Conservation (phyloP, 2,113 vertebrate species). For the Dipodomys ordii region DNA sequence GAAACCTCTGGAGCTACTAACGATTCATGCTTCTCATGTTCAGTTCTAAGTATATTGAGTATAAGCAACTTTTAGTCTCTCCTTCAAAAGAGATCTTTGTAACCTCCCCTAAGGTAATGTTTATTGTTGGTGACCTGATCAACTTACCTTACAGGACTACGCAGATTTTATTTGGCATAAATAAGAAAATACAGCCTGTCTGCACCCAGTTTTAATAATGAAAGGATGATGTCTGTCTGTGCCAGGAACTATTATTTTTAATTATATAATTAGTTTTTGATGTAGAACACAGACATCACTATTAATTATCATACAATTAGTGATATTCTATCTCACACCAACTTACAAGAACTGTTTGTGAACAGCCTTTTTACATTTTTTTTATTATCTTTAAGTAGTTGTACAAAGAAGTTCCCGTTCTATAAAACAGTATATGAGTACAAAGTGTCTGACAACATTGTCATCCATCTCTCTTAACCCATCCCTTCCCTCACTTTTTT, state of each 20-base stretch:
- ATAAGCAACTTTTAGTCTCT: slow-evolving; percentile 2
- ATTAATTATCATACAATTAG: too few species aligned
- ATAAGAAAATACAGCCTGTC: not conserved
- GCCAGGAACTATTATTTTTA: not conserved
- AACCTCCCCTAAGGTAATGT: not conserved
- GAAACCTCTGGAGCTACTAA: not conserved
- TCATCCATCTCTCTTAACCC: too few species aligned
- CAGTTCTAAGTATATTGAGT: not conserved
- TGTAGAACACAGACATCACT: too few species aligned
- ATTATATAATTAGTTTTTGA: too few species aligned
- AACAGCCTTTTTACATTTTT: too few species aligned
- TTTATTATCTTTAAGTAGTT: too few species aligned
- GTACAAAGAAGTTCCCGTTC: too few species aligned
- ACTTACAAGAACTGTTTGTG: too few species aligned
- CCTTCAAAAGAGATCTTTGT: slow-evolving; percentile 35
- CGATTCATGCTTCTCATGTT: not conserved
- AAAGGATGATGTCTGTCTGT: not conserved
- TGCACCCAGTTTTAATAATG: not conserved
- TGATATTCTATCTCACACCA: too few species aligned
- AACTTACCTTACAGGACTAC: not conserved
- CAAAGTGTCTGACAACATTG: too few species aligned
- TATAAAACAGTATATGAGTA: too few species aligned
- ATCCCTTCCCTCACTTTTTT: too few species aligned
- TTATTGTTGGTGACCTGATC: not conserved
- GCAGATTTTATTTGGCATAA: not conserved